Conservation (phyloP, 2,113 vertebrate species). For the Microtus montanus region DNA sequence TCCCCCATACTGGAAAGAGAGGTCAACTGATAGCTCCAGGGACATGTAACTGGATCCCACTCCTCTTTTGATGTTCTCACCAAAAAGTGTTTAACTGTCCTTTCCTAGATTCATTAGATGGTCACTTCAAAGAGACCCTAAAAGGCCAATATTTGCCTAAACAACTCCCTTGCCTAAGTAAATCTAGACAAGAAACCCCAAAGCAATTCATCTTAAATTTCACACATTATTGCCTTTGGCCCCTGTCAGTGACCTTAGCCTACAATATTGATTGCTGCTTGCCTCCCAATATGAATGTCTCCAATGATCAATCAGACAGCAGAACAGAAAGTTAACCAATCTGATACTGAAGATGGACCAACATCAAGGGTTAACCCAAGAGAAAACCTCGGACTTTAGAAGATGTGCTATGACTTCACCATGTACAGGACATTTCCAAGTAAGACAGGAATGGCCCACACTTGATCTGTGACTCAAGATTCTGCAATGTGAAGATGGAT, state of each 20-base stretch:
- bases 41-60: conserved; percentile 65
- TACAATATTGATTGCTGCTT: conserved; percentile 67
- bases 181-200: conserved; percentile 62
- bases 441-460: not conserved
- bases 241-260: conserved; percentile 69
- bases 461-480: not conserved
- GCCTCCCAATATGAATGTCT: conserved; percentile 59
- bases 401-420: conserved; percentile 3
- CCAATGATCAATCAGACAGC: conserved; percentile 51
- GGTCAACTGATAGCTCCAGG: conserved; percentile 69
- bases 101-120: conserved; percentile 72
- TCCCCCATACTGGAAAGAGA: conserved; percentile 65
- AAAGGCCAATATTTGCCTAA: conserved; percentile 69
- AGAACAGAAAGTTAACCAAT: conserved; percentile 19
- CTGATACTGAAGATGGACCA: not conserved
- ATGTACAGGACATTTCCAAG: conserved; percentile 1
- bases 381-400: not conserved
- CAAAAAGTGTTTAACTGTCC: conserved; percentile 66
- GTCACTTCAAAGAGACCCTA: conserved; percentile 78
- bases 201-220: conserved; percentile 76
- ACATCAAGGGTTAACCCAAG: not conserved
- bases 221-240: conserved; percentile 70
- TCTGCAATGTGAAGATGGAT: not conserved
- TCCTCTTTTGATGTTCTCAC: conserved; percentile 78
- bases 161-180: conserved; percentile 66